Evolutionary conservation across 2,113 vertebrate genomes (phyloP).

Genomic region (Myotis lucifugus): DNA sequence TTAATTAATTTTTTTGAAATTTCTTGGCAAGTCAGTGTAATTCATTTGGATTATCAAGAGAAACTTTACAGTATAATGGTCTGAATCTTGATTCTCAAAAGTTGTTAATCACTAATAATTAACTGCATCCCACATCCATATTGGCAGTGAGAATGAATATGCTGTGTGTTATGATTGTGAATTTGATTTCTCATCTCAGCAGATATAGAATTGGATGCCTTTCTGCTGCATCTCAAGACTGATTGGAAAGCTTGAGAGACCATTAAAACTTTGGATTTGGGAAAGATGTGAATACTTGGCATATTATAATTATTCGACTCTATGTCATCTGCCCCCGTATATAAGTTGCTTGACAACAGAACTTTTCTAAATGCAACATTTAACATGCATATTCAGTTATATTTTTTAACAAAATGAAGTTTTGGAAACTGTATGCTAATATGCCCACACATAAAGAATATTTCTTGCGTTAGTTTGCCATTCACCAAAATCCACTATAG

Average conservation of each 20-base stretch:
- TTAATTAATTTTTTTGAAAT: slow-evolving; percentile 46
- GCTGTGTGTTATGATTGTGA: slow-evolving; percentile 51
- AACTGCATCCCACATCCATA: slow-evolving; percentile 20
- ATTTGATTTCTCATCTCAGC: slow-evolving; percentile 65
- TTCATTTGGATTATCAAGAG: slow-evolving; percentile 71
- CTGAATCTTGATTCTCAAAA: slow-evolving; percentile 71
- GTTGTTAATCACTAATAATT: slow-evolving; percentile 70
- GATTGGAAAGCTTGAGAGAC: slow-evolving; percentile 49
- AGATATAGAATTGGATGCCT: slow-evolving; percentile 50
- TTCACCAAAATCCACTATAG: slow-evolving; percentile 21
- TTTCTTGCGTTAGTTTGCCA: slow-evolving; percentile 22
- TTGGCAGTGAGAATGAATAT: slow-evolving; percentile 49
- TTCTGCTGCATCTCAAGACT: slow-evolving; percentile 16
- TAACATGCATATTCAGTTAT: background rate
- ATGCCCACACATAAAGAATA: background rate
- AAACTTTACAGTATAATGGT: slow-evolving; percentile 62
- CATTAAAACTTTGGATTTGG: slow-evolving; percentile 47
- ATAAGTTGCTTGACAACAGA: slow-evolving; percentile 29
- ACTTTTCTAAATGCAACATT: background rate
- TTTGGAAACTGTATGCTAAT: slow-evolving; percentile 29
- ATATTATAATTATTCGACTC: slow-evolving; percentile 47
- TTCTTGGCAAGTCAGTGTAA: slow-evolving; percentile 71
- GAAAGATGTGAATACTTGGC: background rate
- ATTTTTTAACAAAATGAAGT: background rate
- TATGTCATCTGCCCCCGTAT: slow-evolving; percentile 10